phyloP scores from a whole-genome alignment of 1,140 invertebrate genomes.

The Macrocentrus cingulum region DNA sequence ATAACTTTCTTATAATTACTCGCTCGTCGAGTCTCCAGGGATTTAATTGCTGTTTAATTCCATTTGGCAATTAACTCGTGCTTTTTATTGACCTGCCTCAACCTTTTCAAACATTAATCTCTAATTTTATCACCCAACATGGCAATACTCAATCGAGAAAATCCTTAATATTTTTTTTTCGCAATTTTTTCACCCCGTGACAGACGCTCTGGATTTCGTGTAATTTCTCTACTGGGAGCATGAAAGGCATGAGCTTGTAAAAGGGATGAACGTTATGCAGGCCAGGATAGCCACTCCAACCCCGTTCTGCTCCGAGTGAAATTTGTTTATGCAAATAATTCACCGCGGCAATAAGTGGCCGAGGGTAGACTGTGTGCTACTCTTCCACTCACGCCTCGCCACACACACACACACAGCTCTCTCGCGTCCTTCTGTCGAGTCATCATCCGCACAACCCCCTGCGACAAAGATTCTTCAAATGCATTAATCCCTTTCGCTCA shows the following conservation, averaged over 20 bases:
- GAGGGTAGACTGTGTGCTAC: slow-evolving; percentile 26
- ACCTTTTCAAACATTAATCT: not conserved
- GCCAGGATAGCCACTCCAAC: slow-evolving; percentile 33
- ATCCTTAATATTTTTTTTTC: slow-evolving; percentile 31
- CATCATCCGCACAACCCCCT: too few species aligned
- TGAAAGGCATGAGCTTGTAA: slow-evolving; percentile 9
- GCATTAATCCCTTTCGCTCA: slow-evolving; percentile 3
- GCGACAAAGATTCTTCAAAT: slow-evolving; percentile 3
- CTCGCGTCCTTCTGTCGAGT: slow-evolving; percentile 23
- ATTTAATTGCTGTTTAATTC: slow-evolving; percentile 57
- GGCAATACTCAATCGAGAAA: slow-evolving; percentile 15
- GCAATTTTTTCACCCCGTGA: slow-evolving; percentile 28
- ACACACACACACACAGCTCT: slow-evolving; percentile 5
- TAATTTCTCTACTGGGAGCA: slow-evolving; percentile 7
- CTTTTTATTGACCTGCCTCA: slow-evolving; percentile 44
- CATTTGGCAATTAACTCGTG: slow-evolving; percentile 52
- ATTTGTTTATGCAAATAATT: slow-evolving; percentile 55
- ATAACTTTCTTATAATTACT: slow-evolving; percentile 57
- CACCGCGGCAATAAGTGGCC: slow-evolving; percentile 39
- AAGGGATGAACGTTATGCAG: slow-evolving; percentile 28
- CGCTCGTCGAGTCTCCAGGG: slow-evolving; percentile 26
- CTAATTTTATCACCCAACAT: slow-evolving; percentile 11
- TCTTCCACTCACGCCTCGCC: slow-evolving; percentile 18
- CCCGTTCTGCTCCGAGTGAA: slow-evolving; percentile 38
- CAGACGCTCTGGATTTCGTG: slow-evolving; percentile 2